Evolutionary conservation across 1,140 invertebrate genomes (phyloP).

Genomic region (Drosophila seguyi): DNA sequence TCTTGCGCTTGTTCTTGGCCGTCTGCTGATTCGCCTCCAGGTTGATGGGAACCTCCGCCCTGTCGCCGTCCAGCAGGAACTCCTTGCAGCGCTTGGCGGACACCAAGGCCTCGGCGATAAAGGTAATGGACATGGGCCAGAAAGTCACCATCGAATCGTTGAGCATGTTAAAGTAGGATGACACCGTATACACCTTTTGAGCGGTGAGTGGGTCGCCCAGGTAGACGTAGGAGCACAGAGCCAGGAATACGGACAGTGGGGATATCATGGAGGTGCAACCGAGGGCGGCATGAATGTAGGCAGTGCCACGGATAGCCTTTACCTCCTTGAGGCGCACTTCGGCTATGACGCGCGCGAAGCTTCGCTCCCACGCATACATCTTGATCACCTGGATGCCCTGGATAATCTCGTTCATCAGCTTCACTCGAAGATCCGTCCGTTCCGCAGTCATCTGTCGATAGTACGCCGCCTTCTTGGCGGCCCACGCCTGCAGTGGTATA

Average conservation of each 20-base stretch:
- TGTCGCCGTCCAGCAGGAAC: conserved; percentile 85
- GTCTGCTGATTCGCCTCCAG: conserved; percentile 35
- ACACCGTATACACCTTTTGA: conserved; percentile 91
- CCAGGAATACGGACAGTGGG: conserved; percentile 91
- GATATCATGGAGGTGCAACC: conserved; percentile 88
- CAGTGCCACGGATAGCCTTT: conserved; percentile 87
- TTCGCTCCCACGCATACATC: conserved; percentile 96
- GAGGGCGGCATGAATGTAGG: conserved; percentile 76
- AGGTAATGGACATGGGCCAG: conserved; percentile 89
- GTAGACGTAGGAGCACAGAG: conserved; percentile 91
- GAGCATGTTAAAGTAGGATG: conserved; percentile 90
- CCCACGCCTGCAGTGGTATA: conserved; percentile 93
- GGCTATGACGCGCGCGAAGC: conserved; percentile 90
- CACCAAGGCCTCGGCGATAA: conserved; percentile 87
- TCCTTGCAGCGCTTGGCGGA: conserved; percentile 90
- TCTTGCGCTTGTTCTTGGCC: conserved; percentile 51
- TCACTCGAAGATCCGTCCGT: conserved; percentile 92
- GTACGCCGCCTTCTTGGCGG: conserved; percentile 89
- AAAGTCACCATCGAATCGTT: conserved; percentile 91
- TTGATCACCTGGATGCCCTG: conserved; percentile 93
- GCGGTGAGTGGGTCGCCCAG: conserved; percentile 89
- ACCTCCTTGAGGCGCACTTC: conserved; percentile 87
- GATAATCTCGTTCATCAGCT: conserved; percentile 94
- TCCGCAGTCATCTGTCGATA: conserved; percentile 86
- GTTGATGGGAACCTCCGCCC: conserved; percentile 64